phyloP scores from a whole-genome alignment of 2,113 vertebrate genomes.

The Thunnus thynnus region DNA sequence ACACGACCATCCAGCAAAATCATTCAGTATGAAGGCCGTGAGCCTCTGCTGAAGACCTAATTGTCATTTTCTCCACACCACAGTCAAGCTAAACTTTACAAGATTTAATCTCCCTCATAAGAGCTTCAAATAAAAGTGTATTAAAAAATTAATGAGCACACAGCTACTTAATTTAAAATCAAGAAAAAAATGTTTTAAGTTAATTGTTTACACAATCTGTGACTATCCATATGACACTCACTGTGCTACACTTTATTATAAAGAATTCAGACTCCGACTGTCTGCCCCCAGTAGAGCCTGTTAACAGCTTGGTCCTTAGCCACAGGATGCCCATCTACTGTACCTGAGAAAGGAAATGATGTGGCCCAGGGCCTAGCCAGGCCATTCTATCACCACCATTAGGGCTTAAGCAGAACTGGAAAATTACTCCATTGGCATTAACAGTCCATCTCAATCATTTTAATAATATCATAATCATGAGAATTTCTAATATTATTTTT shows the following conservation, averaged over 20 bases:
- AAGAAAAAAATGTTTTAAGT: conserved; percentile 12
- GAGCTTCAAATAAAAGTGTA: conserved; percentile 9
- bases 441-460: conserved; percentile 83
- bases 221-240: conserved; percentile 1
- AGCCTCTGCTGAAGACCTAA: conserved; percentile 12
- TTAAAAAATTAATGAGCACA: conserved; percentile 9
- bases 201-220: conserved; percentile 33
- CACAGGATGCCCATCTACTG: conserved; percentile 65
- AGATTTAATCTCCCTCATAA: conserved; percentile 6
- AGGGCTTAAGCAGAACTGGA: conserved; percentile 77
- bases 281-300: conserved; percentile 37
- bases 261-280: conserved; percentile 39
- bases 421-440: conserved; percentile 81
- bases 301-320: conserved; percentile 61
- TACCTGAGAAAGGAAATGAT: conserved; percentile 73
- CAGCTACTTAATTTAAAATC: conserved; percentile 14
- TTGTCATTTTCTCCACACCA: conserved; percentile 15
- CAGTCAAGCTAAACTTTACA: neutral
- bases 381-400: conserved; percentile 79
- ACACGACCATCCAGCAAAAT: conserved; percentile 20
- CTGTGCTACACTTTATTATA: conserved; percentile 27
- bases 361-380: conserved; percentile 71
- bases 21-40: conserved; percentile 20
- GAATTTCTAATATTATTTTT: conserved; percentile 82
- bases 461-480: conserved; percentile 81